Evolutionary conservation across 2,888 invertebrate genomes (phyloP).

Genomic region (Choristoneura rosaceana): DNA sequence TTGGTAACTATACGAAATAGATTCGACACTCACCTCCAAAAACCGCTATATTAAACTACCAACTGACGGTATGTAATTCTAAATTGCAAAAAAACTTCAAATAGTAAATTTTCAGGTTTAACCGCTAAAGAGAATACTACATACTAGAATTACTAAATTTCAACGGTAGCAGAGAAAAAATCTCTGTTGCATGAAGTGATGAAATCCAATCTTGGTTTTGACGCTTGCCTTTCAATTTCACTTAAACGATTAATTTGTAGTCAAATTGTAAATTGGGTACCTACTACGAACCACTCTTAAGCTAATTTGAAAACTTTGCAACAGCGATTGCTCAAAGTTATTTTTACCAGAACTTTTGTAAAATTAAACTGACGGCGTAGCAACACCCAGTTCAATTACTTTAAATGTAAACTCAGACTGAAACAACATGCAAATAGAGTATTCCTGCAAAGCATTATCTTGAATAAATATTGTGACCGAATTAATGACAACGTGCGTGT

Average conservation of each 20-base stretch:
- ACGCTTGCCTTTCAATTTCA: neutral
- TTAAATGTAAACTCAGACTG: conserved; percentile 6
- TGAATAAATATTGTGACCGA: conserved; percentile 32
- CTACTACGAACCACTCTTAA: neutral
- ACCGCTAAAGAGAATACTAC: too few relatives aligned
- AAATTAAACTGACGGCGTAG: neutral
- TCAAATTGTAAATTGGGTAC: neutral
- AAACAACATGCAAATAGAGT: conserved; percentile 22
- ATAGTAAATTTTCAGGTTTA: too few relatives aligned
- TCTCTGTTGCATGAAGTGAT: too few relatives aligned
- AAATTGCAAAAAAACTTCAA: too few relatives aligned
- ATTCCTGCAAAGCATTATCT: conserved; percentile 9
- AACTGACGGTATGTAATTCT: too few relatives aligned
- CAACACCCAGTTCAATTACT: neutral
- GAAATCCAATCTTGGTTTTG: too few relatives aligned
- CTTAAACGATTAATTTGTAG: neutral
- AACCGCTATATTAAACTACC: too few relatives aligned
- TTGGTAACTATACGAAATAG: too few relatives aligned
- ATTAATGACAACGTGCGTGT: conserved; percentile 25
- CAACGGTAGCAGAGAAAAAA: too few relatives aligned
- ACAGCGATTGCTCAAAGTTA: neutral
- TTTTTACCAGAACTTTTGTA: conserved; percentile 1
- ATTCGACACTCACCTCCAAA: too few relatives aligned
- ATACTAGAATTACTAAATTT: too few relatives aligned
- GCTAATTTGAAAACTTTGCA: neutral